Evolutionary conservation across 2,113 vertebrate species (phyloP).

Genomic region (Tragelaphus scriptus): DNA sequence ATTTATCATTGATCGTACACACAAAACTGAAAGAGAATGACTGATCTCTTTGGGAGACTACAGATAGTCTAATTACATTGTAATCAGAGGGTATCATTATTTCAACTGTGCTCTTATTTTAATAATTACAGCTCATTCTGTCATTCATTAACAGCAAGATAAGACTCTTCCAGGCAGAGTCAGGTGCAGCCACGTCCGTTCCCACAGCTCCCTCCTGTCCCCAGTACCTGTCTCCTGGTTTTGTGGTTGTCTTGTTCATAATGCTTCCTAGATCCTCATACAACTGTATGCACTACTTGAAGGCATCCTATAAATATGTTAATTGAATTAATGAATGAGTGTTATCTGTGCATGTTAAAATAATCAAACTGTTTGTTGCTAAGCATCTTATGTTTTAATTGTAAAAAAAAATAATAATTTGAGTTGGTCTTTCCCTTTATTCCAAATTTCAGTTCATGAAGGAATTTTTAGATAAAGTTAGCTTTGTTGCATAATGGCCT

Average conservation of each 20-base stretch:
- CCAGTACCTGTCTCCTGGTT: neutral
- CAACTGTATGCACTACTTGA: neutral
- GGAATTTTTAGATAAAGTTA: neutral
- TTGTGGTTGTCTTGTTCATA: neutral
- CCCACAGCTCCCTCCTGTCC: neutral
- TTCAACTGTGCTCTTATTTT: neutral
- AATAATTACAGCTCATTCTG: neutral
- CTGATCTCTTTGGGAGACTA: slow-evolving; percentile 49
- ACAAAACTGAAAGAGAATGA: slow-evolving; percentile 31
- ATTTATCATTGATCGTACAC: slow-evolving; percentile 41
- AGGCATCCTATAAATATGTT: neutral
- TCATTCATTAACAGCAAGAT: neutral
- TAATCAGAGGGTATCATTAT: neutral
- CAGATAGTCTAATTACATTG: neutral
- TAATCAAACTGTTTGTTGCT: neutral
- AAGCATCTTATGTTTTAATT: neutral
- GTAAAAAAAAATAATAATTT: neutral
- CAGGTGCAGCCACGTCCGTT: neutral
- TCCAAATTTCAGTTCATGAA: neutral
- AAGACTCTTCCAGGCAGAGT: neutral
- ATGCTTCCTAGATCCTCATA: neutral
- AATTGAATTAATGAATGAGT: neutral
- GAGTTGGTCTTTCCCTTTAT: neutral
- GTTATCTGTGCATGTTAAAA: neutral
- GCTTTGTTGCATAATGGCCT: neutral